phyloP scores from a whole-genome alignment of 2,888 invertebrate genomes.

The Nesidiocoris tenuis region DNA sequence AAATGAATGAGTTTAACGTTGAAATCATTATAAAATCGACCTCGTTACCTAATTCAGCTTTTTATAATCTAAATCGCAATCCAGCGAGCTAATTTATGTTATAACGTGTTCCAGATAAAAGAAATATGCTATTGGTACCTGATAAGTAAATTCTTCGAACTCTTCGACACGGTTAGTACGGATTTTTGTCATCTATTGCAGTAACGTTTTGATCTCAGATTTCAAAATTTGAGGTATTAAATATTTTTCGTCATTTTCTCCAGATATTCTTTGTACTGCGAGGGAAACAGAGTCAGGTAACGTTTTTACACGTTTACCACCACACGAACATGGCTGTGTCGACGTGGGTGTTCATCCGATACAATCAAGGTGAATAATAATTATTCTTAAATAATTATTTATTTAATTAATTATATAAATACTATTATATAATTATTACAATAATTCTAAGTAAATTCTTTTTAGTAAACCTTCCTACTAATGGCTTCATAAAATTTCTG shows the following conservation, averaged over 20 bases:
- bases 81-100: no score
- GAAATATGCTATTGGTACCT: slow-evolving; percentile 62
- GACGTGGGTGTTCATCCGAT: slow-evolving; percentile 59
- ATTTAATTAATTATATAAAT: not conserved
- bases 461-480: not conserved
- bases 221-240: no score
- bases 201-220: no score
- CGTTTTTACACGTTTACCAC: slow-evolving; percentile 63
- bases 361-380: slow-evolving; percentile 58
- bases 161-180: slow-evolving; percentile 61
- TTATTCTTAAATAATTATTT: not conserved
- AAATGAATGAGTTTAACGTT: no score
- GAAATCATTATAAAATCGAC: no score
- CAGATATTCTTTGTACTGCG: slow-evolving; percentile 61
- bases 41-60: no score
- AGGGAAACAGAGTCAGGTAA: slow-evolving; percentile 62
- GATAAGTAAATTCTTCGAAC: slow-evolving; percentile 62
- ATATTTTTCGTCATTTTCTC: no score
- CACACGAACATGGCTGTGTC: slow-evolving; percentile 56
- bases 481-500: not conserved
- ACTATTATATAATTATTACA: not conserved
- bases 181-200: not conserved
- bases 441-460: not conserved
- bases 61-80: no score
- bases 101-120: slow-evolving; percentile 58